Evolutionary conservation across 2,113 vertebrate genomes (phyloP), one percentile per base, ranked within the genome.

Genomic region (Polypterus bichir): DNA sequence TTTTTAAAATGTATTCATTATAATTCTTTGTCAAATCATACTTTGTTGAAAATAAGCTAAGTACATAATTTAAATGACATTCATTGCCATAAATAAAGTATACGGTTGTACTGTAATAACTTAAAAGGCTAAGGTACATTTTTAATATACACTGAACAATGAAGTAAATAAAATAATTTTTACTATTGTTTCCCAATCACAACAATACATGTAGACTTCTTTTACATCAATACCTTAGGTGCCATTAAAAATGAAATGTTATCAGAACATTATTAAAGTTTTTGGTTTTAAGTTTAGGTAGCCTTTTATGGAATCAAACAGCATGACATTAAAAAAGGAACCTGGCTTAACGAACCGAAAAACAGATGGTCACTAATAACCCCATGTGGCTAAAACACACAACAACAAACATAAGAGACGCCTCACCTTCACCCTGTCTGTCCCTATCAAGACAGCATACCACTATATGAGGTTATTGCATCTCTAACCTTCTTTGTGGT

Each of bases 281-380:
- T 61, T 11, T 64, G 44, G 58, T 65, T 60, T 57, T 68, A 57
- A 70, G 71, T 69, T 60, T 63, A 74, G 64, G 64, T 63, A 74
- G 66, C 66, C 68, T 45, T 55, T 65, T 70, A 75, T 64, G 59
- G 68, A 74, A 77, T 77, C 79, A 64, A 60, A 68, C 27, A 65
- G 77, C 56, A 45, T 58, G 52, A 52, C 44, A 46, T 11, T 54
- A 83, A 86, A 78, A 75, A 67, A 59, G 60, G 60, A 46, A 69
- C 75, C 75, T 78, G 78, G 67, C 56, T 71, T 74, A 67, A 67
- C 71, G 65, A 64, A 71, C 76, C 48, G 54, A 73, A 73, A 81
- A 78, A 73, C 87, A 90, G 79, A 89, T 86, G 82, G 81, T 79
- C 76, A 69, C 70, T 81, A 85, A 85, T 86, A 78, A 79, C 83